Evolutionary conservation across 2,113 vertebrate species (phyloP), one percentile per base, ranked within the genome.

Genomic region (Pteruthius melanotis): DNA sequence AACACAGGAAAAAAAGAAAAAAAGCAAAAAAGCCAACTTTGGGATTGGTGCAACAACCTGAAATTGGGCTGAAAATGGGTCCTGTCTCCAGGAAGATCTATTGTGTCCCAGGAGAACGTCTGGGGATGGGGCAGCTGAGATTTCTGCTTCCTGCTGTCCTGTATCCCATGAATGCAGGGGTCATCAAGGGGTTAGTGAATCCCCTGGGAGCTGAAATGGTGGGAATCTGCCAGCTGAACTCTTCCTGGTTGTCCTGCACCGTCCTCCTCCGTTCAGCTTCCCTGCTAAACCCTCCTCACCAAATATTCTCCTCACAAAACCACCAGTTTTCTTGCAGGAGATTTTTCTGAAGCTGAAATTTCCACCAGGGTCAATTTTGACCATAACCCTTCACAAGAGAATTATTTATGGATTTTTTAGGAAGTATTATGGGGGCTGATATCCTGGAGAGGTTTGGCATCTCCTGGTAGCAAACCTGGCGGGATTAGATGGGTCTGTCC

Each of bases 11-110:
- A 44, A 6, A 40, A 40, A 40, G 39, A 40, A 22, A n/a, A 24
- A 59, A 40, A 75, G 42, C n/a, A n/a, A 28, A 37, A 45, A 17
- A 45, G 5, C 7, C 57, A 31, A 15, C 19, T 16, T 13, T 21
- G 11, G 28, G 42, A 20, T 47, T 2, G 2, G 16, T 6, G 0
- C 56, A 37, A 26, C n/a, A n/a, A n/a, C n/a, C n/a, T n/a, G n/a
- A n/a, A n/a, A n/a, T n/a, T 44, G 65, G 78, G 49, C 61, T 89
- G 65, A 56, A 93, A 85, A 91, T 71, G 49, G 78, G 31, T 89
- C 22, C 78, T 71, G 65, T 85, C 78, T 78, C 87, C 24, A 6
- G 10, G 47, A 91, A 15, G 64, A 87, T 95, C 64, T 84, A 11
- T 59, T 13, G 33, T 44, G 33, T 91, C 65, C 87, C 65, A 60